These are phyloP conservation scores for Propithecus deckenii DNA, from an alignment of 2,797 vertebrate species.

Conservation along the genomic window DNA sequence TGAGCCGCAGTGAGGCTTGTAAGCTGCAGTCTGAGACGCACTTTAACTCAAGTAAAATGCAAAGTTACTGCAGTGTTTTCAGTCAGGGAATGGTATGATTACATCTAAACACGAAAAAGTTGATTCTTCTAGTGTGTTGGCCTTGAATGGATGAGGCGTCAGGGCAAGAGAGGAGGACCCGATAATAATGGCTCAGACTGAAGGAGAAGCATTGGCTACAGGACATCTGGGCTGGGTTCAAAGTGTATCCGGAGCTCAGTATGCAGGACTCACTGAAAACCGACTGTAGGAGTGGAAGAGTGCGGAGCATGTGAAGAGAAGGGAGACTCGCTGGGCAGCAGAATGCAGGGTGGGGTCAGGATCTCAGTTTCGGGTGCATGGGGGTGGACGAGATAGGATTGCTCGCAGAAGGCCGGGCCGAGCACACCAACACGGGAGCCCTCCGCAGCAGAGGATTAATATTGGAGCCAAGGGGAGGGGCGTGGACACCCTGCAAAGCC, in stretches of 20 bases:
- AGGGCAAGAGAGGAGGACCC: not conserved
- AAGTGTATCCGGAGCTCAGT: no score
- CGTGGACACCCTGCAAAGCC: fast-evolving
- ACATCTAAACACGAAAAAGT: not conserved
- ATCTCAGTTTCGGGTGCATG: not conserved
- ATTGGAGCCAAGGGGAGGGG: no score
- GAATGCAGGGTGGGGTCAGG: not conserved
- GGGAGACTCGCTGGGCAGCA: not conserved
- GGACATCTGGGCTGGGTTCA: not conserved
- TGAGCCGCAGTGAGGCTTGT: no score
- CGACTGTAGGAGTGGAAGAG: no score
- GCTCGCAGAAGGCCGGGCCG: not conserved
- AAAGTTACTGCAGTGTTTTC: not conserved
- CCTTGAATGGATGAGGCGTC: not conserved
- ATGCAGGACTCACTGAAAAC: not conserved
- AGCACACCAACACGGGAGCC: not conserved
- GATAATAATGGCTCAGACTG: not conserved
- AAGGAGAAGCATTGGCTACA: not conserved
- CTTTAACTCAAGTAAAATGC: not conserved
- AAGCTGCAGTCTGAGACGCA: not conserved
- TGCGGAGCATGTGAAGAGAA: not conserved
- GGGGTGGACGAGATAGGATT: not conserved
- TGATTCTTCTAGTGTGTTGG: not conserved
- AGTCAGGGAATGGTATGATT: not conserved
- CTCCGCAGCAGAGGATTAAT: not conserved